phyloP scores from a whole-genome alignment of 2,888 invertebrate genomes.

The Sialis fuliginosa region DNA sequence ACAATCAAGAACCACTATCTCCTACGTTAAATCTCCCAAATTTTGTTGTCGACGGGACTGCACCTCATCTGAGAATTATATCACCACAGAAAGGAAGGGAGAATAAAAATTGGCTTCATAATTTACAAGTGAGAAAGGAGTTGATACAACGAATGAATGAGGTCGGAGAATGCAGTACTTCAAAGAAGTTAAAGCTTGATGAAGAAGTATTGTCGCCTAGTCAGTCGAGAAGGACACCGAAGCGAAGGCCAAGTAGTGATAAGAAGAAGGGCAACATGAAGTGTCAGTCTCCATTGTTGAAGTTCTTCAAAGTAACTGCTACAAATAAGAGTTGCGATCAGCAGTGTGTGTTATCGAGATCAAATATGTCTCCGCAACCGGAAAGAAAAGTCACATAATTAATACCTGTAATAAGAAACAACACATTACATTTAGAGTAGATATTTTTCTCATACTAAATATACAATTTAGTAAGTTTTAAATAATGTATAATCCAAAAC shows the following conservation, averaged over 20 bases:
- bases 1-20: slow-evolving; percentile 20
- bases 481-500: background rate
- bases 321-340: background rate
- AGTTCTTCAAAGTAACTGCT: slow-evolving; percentile 18
- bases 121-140: slow-evolving; percentile 35
- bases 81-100: slow-evolving; percentile 49
- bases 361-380: no score
- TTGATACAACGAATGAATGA: slow-evolving; percentile 17
- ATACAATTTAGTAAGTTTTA: background rate
- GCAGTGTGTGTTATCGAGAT: background rate
- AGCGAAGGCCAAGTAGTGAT: slow-evolving; percentile 5
- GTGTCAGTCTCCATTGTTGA: slow-evolving; percentile 14
- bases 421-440: background rate
- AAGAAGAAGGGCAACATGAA: slow-evolving; percentile 8
- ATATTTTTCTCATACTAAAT: background rate
- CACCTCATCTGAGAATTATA: slow-evolving; percentile 52
- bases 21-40: slow-evolving; percentile 58
- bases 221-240: background rate
- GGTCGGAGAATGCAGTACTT: slow-evolving; percentile 14
- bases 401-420: no score
- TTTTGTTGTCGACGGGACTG: slow-evolving; percentile 56
- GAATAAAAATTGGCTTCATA: slow-evolving; percentile 56
- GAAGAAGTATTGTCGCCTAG: background rate
- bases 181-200: slow-evolving; percentile 16
- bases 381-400: no score